Evolutionary conservation across 2,888 invertebrate genomes (phyloP).

Genomic region (Fissipunctia ypsillon): DNA sequence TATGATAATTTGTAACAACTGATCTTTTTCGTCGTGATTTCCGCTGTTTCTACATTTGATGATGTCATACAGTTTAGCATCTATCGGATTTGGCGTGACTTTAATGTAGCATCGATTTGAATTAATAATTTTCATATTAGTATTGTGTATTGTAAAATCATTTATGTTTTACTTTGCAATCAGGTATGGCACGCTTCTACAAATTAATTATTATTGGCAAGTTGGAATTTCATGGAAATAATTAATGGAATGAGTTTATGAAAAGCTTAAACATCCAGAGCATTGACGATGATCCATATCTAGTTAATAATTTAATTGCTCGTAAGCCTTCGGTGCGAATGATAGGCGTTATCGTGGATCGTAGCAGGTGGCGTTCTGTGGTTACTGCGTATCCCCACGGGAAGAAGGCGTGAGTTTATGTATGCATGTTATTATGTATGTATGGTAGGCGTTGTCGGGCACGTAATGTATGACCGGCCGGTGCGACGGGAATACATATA

Average conservation of each 20-base stretch:
- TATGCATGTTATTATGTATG: no score
- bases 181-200: not conserved
- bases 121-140: not conserved
- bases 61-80: not conserved
- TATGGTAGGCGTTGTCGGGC: conserved; percentile 1
- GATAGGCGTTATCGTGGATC: no score
- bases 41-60: conserved; percentile 10
- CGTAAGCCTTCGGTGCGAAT: no score
- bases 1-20: conserved; percentile 44
- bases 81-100: not conserved
- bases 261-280: not conserved
- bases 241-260: not conserved
- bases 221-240: not conserved
- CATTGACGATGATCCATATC: not conserved
- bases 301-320: not conserved
- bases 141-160: not conserved
- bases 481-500: not conserved
- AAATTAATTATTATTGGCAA: not conserved
- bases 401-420: no score
- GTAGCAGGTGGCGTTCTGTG: no score
- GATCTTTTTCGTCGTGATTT: conserved; percentile 29
- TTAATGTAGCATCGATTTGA: not conserved
- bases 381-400: no score
- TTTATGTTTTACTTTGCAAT: not conserved
- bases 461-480: not conserved